Evolutionary conservation across 2,888 invertebrate genomes (phyloP).

Genomic region (Nomada flava): DNA sequence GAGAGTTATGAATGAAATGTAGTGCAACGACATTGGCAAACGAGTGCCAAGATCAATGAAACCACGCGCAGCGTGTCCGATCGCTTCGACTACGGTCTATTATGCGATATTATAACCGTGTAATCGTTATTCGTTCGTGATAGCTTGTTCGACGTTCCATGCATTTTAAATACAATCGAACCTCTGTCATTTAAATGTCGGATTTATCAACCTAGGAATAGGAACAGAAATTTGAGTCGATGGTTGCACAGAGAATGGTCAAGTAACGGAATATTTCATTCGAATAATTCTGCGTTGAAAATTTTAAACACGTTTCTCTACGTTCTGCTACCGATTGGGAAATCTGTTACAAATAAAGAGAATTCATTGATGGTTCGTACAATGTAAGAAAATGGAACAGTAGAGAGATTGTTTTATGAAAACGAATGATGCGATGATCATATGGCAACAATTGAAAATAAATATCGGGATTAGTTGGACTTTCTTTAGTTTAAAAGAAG

Average conservation of each 20-base stretch:
- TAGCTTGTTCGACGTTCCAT: background rate
- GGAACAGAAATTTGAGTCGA: background rate
- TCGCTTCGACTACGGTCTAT: slow-evolving; percentile 1
- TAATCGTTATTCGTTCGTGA: slow-evolving; percentile 19
- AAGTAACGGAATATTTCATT: background rate
- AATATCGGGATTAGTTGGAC: too few relatives aligned
- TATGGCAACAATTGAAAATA: background rate
- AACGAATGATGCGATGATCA: background rate
- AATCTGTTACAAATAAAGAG: background rate
- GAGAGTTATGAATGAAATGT: slow-evolving; percentile 76
- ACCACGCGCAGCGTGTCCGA: slow-evolving; percentile 9
- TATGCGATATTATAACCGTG: slow-evolving; percentile 23
- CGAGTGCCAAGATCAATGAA: slow-evolving; percentile 66
- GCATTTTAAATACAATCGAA: slow-evolving; percentile 2
- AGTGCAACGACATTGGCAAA: slow-evolving; percentile 66
- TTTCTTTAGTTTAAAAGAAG: background rate
- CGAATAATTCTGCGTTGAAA: too few relatives aligned
- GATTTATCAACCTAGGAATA: background rate
- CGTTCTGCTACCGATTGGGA: background rate
- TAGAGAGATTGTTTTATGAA: background rate
- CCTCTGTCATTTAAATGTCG: background rate
- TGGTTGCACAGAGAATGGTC: background rate
- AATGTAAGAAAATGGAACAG: too few relatives aligned
- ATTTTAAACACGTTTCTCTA: too few relatives aligned
- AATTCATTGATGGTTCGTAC: background rate